Conservation (phyloP, 2,113 vertebrate species). For the Callocephalon fimbriatum region DNA sequence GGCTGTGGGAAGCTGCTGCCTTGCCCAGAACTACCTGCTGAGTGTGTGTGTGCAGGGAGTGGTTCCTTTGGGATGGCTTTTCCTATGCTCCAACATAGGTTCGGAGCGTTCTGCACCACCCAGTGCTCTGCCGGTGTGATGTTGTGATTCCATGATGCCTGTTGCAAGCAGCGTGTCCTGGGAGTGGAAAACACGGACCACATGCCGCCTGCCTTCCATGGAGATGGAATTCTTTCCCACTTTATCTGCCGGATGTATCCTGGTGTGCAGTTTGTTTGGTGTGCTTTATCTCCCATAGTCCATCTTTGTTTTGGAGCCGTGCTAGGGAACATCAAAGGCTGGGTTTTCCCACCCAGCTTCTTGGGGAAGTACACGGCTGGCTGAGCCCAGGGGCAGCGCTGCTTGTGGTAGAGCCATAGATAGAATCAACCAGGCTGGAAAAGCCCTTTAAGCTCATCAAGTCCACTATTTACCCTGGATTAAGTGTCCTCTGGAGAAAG, state of each 20-base stretch:
- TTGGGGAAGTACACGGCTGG: not conserved
- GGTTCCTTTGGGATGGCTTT: not conserved
- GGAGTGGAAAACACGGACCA: not conserved
- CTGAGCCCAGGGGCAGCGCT: not conserved
- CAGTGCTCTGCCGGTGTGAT: not conserved
- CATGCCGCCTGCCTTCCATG: not conserved
- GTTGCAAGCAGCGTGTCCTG: not conserved
- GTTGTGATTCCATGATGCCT: not conserved
- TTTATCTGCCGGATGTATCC: constrained; percentile 2
- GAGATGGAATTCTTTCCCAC: not conserved
- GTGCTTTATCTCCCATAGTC: constrained; percentile 7
- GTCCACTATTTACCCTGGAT: not conserved
- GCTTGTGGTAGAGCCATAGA: not conserved
- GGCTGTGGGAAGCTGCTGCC: not conserved
- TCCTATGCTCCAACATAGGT: not conserved
- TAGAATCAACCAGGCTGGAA: not conserved
- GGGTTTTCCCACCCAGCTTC: not conserved
- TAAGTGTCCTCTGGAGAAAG: not conserved
- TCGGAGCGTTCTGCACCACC: not conserved
- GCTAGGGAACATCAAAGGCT: constrained; percentile 37
- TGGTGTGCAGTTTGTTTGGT: constrained; percentile 9
- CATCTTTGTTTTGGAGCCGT: constrained; percentile 6
- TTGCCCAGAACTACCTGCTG: not conserved
- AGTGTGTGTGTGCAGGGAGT: accelerated
- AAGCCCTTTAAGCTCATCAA: not conserved